These are phyloP conservation scores for Xiphophorus birchmanni DNA, from an alignment of 2,797 vertebrate species.

Conservation along the genomic window DNA sequence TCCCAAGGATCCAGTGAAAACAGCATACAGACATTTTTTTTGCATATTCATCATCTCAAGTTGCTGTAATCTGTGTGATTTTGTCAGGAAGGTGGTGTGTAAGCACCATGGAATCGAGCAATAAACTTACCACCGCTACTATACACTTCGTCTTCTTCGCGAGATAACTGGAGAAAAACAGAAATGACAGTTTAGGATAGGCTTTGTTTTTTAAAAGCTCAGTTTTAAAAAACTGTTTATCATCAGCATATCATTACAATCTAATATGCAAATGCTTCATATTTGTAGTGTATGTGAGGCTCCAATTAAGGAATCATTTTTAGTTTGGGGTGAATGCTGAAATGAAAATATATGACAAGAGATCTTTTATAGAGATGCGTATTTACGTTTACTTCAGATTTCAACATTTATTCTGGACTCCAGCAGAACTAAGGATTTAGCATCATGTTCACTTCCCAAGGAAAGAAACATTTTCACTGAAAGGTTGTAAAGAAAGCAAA, in stretches of 20 bases:
- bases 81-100: background rate
- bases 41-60: background rate
- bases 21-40: background rate
- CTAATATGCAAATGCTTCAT: background rate
- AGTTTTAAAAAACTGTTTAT: background rate
- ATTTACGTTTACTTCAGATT: background rate
- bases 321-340: background rate
- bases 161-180: constrained; percentile 84
- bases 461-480: background rate
- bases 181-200: constrained; percentile 20
- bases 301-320: background rate
- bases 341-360: background rate
- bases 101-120: background rate
- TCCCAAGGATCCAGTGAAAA: constrained; percentile 3
- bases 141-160: constrained; percentile 81
- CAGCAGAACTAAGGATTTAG: background rate
- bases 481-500: background rate
- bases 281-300: background rate
- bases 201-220: background rate
- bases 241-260: background rate
- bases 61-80: background rate
- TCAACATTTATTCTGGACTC: background rate
- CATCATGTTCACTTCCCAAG: background rate
- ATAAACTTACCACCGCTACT: constrained; percentile 64
- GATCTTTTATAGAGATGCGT: background rate